These are phyloP conservation scores for Sturmia bella DNA, from an alignment of 2,888 invertebrate genomes.

Conservation along the genomic window DNA sequence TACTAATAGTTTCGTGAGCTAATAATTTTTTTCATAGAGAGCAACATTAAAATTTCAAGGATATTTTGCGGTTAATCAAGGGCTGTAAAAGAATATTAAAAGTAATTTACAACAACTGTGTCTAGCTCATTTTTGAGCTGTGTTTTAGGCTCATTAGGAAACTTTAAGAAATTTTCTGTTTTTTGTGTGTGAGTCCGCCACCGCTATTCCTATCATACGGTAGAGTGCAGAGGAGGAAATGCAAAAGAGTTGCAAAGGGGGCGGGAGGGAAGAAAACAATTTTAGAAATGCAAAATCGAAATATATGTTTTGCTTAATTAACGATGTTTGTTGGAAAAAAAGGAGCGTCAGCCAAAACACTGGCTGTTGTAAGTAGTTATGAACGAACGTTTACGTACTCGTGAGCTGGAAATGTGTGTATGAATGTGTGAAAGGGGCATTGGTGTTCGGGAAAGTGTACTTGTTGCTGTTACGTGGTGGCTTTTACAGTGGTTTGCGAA, in stretches of 20 bases:
- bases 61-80: slow-evolving; percentile 48
- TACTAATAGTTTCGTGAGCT: no score
- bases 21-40: no score
- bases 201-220: slow-evolving; percentile 38
- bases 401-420: no score
- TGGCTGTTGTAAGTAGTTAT: slow-evolving; percentile 36
- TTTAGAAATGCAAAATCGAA: slow-evolving; percentile 67
- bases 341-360: slow-evolving; percentile 68
- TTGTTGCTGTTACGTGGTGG: no score
- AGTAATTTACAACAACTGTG: slow-evolving; percentile 30
- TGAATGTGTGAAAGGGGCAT: no score
- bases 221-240: slow-evolving; percentile 42
- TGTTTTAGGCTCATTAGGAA: slow-evolving; percentile 30
- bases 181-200: slow-evolving; percentile 26
- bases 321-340: slow-evolving; percentile 65
- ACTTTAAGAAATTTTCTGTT: slow-evolving; percentile 18
- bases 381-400: slow-evolving; percentile 11
- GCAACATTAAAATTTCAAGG: slow-evolving; percentile 34
- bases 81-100: slow-evolving; percentile 31
- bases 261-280: slow-evolving; percentile 9
- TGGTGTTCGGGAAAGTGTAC: not conserved
- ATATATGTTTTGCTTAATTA: slow-evolving; percentile 70
- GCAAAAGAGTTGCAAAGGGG: not conserved
- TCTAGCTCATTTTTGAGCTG: no score
- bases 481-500: no score